These are phyloP conservation scores for Distichodus sexfasciatus DNA, from an alignment of 2,797 vertebrate species.

Conservation along the genomic window DNA sequence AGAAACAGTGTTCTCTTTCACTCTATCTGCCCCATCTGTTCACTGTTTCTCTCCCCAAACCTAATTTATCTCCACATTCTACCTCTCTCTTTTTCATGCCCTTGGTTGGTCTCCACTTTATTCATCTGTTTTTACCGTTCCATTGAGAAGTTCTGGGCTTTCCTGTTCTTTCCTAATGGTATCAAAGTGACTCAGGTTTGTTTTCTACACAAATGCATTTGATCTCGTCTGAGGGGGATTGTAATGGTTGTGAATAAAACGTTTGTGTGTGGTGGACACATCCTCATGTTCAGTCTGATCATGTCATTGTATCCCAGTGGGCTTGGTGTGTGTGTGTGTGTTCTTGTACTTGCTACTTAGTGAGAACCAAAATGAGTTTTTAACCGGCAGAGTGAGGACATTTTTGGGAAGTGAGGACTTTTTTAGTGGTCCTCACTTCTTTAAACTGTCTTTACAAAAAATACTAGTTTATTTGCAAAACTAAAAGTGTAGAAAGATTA, in stretches of 20 bases:
- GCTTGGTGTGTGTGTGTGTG: slow-evolving; percentile 8
- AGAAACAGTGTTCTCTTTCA: background rate
- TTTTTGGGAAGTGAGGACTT: no score
- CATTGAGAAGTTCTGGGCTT: background rate
- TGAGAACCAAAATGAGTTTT: no score
- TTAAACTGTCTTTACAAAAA: no score
- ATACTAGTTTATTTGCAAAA: no score
- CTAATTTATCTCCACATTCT: slow-evolving; percentile 16
- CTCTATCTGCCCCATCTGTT: background rate
- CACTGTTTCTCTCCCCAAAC: slow-evolving; percentile 5
- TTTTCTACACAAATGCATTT: slow-evolving; percentile 34
- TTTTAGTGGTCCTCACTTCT: no score
- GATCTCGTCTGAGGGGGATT: slow-evolving; percentile 30
- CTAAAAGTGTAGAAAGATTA: no score
- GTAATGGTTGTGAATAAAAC: slow-evolving; percentile 40
- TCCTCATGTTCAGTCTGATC: slow-evolving; percentile 37
- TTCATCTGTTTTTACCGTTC: slow-evolving; percentile 60
- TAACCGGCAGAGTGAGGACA: no score
- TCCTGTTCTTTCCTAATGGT: slow-evolving; percentile 26
- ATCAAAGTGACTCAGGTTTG: slow-evolving; percentile 35
- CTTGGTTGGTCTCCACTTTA: slow-evolving; percentile 70
- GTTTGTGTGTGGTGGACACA: slow-evolving; percentile 39
- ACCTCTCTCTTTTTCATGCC: slow-evolving; percentile 64
- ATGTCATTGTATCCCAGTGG: slow-evolving; percentile 24
- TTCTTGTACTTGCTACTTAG: no score